Conservation (phyloP, 1,140 invertebrate genomes). For the Aphaenogaster ashmeadi region DNA sequence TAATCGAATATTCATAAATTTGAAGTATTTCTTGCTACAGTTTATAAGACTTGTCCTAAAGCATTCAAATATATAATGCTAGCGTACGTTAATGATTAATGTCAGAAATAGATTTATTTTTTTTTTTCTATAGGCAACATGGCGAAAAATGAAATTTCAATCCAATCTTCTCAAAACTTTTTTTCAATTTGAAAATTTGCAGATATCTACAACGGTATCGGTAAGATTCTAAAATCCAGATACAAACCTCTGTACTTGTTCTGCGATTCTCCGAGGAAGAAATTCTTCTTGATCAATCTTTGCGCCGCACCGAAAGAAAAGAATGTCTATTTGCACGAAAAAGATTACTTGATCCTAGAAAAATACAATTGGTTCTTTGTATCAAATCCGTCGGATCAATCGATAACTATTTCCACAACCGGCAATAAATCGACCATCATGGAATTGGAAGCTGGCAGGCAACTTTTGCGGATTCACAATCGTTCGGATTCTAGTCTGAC, state of each 20-base stretch:
- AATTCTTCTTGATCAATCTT: conserved; percentile 81
- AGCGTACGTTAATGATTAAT: not conserved
- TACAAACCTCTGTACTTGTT: conserved; percentile 84
- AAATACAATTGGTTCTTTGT: conserved; percentile 75
- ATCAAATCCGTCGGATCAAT: conserved; percentile 47
- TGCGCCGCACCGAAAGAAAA: not conserved
- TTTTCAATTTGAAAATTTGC: conserved; percentile 17
- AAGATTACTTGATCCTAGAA: conserved; percentile 72
- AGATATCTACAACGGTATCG: conserved; percentile 36
- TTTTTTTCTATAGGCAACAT: not conserved
- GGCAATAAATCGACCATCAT: conserved; percentile 76
- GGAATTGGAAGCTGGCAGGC: conserved; percentile 78
- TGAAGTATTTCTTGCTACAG: not conserved
- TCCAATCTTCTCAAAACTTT: not conserved
- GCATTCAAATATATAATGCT: not conserved
- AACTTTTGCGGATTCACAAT: conserved; percentile 78
- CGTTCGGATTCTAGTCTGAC: conserved; percentile 73
- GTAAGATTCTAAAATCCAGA: conserved; percentile 61
- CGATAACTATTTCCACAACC: conserved; percentile 70
- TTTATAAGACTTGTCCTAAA: not conserved
- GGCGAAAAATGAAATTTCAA: not conserved
- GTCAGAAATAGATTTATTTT: not conserved
- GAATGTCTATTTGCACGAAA: not conserved
- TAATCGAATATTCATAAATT: not conserved
- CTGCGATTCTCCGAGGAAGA: conserved; percentile 78